Percentiles rank a stretch among this genome's conserved stretches.
Conservation (phyloP, 2,888 invertebrate genomes). For the Parnassius mnemosyne region DNA sequence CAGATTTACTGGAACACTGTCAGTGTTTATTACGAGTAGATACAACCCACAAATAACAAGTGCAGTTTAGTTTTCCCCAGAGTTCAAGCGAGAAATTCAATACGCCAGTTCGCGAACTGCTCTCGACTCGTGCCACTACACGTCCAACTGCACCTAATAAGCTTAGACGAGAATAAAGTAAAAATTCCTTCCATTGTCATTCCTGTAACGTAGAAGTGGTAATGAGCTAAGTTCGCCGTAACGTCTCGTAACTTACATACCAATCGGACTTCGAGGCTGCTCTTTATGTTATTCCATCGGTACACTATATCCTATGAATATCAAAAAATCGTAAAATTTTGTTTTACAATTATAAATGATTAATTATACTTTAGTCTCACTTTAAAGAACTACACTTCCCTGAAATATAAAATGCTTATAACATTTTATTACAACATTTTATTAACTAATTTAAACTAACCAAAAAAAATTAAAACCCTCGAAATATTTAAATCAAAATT, state of each 20-base stretch:
- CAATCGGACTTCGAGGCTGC: constrained; percentile 53
- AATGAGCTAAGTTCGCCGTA: constrained; percentile 79
- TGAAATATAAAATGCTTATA: no score
- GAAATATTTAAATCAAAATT: no score
- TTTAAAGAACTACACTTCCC: no score
- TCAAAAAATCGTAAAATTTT: no score
- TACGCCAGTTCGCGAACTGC: constrained; percentile 30
- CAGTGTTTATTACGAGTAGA: constrained; percentile 20
- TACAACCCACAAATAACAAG: constrained; percentile 17
- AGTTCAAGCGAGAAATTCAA: constrained; percentile 28
- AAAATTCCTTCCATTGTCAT: constrained; percentile 75
- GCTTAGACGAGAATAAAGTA: constrained; percentile 60
- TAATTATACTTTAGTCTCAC: no score
- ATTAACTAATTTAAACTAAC: no score
- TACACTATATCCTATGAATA: neutral
- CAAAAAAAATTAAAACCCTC: no score
- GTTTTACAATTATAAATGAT: no score
- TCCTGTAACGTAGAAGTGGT: constrained; percentile 65
- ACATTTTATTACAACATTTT: no score
- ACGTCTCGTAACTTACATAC: constrained; percentile 77
- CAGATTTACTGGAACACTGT: constrained; percentile 13
- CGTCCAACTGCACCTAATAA: constrained; percentile 63
- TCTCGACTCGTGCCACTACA: constrained; percentile 51
- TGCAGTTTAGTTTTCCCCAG: constrained; percentile 25
- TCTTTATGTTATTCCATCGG: neutral